Percentiles rank a stretch among this genome's conserved stretches.
phyloP scores from a whole-genome alignment of 2,113 vertebrate genomes.

The Tricholaema leucomelas region DNA sequence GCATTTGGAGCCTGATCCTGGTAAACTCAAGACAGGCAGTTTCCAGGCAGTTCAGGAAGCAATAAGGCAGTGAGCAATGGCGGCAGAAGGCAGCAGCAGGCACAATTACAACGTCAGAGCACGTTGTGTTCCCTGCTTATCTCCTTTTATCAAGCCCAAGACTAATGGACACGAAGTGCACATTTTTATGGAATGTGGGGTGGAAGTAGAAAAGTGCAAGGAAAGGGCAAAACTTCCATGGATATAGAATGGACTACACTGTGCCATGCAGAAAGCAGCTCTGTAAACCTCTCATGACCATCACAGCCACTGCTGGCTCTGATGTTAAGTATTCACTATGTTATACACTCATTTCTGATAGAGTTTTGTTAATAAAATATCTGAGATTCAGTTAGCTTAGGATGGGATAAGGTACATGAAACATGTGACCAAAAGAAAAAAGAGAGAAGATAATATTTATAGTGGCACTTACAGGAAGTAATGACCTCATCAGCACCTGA shows the following conservation, averaged over 20 bases:
- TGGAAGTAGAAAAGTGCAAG: not conserved
- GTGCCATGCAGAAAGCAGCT: not conserved
- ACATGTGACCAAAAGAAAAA: not conserved
- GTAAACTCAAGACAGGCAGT: no score
- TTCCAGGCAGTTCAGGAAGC: no score
- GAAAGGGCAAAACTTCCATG: not conserved
- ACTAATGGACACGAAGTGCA: no score
- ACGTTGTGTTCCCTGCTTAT: no score
- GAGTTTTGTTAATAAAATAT: not conserved
- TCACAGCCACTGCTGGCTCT: not conserved
- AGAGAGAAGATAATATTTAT: not conserved
- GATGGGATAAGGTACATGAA: not conserved
- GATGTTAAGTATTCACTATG: not conserved
- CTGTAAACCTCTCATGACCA: not conserved
- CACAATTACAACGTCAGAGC: no score
- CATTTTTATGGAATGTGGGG: not conserved
- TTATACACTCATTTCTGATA: not conserved
- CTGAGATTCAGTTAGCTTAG: no score
- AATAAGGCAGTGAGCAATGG: no score
- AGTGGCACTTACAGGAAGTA: not conserved
- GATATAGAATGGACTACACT: not conserved
- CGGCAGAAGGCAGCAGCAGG: no score
- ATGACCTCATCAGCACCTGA: not conserved
- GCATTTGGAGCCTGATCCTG: no score
- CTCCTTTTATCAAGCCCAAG: no score